Evolutionary conservation across 2,797 vertebrate species (phyloP).

Genomic region (Pempheris klunzingeri): DNA sequence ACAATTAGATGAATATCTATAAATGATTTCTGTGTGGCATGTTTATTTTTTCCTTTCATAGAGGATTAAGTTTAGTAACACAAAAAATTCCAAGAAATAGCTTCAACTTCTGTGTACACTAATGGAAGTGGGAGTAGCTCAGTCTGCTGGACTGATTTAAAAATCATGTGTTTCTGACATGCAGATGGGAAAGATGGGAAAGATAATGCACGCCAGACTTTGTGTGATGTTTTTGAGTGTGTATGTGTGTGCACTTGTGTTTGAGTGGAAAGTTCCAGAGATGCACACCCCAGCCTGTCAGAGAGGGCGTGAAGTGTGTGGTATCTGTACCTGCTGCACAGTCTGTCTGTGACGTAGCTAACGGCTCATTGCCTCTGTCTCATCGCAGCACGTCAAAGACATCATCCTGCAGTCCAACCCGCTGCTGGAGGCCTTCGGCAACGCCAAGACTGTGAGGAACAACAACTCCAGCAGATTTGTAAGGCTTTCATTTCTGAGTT

Average conservation of each 20-base stretch:
- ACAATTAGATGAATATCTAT: not conserved
- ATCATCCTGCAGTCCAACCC: constrained; percentile 99
- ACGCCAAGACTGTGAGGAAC: constrained; percentile 97
- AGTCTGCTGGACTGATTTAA: constrained; percentile 72
- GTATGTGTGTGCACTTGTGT: constrained; percentile 11
- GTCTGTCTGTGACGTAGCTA: constrained; percentile 49
- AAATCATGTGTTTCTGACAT: constrained; percentile 78
- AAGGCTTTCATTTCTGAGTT: constrained; percentile 74
- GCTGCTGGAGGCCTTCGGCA: constrained; percentile 97
- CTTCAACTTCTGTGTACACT: constrained; percentile 57
- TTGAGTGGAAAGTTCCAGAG: constrained; percentile 74
- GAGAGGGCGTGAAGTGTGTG: constrained; percentile 52
- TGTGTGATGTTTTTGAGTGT: constrained; percentile 38
- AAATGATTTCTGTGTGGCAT: constrained; percentile 1
- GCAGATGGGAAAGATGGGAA: constrained; percentile 73
- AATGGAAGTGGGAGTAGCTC: constrained; percentile 59
- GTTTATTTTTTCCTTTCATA: constrained; percentile 31
- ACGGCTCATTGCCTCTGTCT: constrained; percentile 57
- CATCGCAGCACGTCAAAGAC: constrained; percentile 95
- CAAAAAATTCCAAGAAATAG: constrained; percentile 57
- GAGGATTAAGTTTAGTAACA: constrained; percentile 42
- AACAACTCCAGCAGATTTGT: constrained; percentile 99
- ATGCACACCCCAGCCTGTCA: constrained; percentile 27
- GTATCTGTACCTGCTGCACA: constrained; percentile 47
- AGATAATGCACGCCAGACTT: constrained; percentile 76